Percentiles rank a stretch among this genome's conserved stretches.
Conservation (phyloP, 2,113 vertebrate species). For the Argyrosomus japonicus region DNA sequence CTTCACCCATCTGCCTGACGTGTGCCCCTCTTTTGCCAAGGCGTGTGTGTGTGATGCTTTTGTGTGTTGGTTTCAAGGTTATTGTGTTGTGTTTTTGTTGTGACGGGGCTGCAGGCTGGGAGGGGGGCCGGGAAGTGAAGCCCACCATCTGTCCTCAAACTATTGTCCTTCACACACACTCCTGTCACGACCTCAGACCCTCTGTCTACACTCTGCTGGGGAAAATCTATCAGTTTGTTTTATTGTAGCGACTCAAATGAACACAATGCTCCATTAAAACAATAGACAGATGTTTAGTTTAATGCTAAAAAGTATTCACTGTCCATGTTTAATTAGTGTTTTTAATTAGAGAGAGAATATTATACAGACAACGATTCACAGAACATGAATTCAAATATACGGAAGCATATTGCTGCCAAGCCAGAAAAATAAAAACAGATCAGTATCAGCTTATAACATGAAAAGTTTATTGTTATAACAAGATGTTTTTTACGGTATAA, state of each 20-base stretch:
- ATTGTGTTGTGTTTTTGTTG: conserved; percentile 70
- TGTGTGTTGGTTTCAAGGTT: conserved; percentile 69
- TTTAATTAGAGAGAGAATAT: not conserved
- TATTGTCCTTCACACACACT: conserved; percentile 64
- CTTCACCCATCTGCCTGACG: conserved; percentile 37
- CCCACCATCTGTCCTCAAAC: conserved; percentile 77
- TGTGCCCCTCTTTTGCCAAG: conserved; percentile 24
- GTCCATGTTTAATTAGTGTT: too few relatives aligned
- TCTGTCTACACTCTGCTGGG: conserved; percentile 12
- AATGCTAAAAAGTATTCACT: not conserved
- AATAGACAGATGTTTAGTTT: not conserved
- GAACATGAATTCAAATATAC: too few relatives aligned
- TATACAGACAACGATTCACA: not conserved
- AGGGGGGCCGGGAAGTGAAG: conserved; percentile 41
- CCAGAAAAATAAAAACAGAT: too few relatives aligned
- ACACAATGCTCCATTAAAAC: not conserved
- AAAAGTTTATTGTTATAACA: too few relatives aligned
- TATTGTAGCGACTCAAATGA: not conserved
- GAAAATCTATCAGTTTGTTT: conserved; percentile 13
- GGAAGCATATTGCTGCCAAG: too few relatives aligned
- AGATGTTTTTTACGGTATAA: too few relatives aligned
- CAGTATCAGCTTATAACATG: too few relatives aligned
- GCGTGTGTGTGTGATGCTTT: conserved; percentile 61
- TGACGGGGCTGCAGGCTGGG: conserved; percentile 31
- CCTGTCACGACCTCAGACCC: conserved; percentile 36